phyloP scores from a whole-genome alignment of 2,797 vertebrate genomes.

The Triplophysa yarkandensis region DNA sequence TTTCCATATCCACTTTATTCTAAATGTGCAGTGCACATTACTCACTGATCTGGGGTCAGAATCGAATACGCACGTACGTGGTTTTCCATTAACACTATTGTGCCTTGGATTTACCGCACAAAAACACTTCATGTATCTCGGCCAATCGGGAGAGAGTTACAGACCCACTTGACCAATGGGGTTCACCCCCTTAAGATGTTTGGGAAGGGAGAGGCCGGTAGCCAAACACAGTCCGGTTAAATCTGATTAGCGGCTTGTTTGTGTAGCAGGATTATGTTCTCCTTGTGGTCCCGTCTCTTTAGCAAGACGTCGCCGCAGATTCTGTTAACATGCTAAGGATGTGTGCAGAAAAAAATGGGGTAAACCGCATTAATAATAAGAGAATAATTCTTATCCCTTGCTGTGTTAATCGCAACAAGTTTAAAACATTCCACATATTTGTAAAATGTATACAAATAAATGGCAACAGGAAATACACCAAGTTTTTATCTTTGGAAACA shows the following conservation, averaged over 20 bases:
- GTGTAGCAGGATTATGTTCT: slow-evolving; percentile 46
- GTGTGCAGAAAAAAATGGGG: slow-evolving; percentile 13
- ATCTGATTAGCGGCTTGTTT: slow-evolving; percentile 55
- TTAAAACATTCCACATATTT: too few species aligned
- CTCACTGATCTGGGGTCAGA: neutral
- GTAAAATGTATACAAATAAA: too few species aligned
- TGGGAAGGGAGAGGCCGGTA: slow-evolving; percentile 16
- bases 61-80: neutral
- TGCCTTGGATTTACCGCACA: neutral
- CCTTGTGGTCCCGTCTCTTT: slow-evolving; percentile 33
- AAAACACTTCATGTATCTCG: slow-evolving; percentile 9
- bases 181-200: slow-evolving; percentile 26
- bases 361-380: slow-evolving; percentile 38
- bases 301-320: neutral
- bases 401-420: too few species aligned
- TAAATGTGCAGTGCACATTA: neutral
- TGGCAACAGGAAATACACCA: neutral
- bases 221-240: slow-evolving; percentile 28
- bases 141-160: slow-evolving; percentile 8
- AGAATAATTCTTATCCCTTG: too few species aligned
- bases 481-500: slow-evolving; percentile 15
- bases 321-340: slow-evolving; percentile 20
- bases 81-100: slow-evolving; percentile 7
- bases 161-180: neutral
- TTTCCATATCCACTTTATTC: neutral